Percentiles rank a stretch among this genome's conserved stretches.
Evolutionary conservation across 2,113 vertebrate genomes (phyloP).

Genomic region (Myiopsitta monachus): DNA sequence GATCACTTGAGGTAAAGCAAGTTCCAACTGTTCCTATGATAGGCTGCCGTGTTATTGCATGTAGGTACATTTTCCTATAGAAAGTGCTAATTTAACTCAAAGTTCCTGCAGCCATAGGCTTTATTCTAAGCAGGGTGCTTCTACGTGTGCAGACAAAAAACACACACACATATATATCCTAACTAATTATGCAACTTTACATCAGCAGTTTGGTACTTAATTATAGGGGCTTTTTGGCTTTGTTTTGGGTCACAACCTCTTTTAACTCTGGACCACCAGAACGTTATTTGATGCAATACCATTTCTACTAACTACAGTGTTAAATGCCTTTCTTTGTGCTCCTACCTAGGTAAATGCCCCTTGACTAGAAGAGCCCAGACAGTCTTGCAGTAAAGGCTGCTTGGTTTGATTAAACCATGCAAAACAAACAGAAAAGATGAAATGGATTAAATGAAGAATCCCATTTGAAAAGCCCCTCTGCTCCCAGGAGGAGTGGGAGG

Average conservation of each 20-base stretch:
- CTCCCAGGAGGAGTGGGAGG: neutral
- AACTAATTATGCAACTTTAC: neutral
- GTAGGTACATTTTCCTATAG: neutral
- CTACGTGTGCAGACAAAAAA: neutral
- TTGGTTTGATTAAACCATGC: neutral
- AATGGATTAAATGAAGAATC: neutral
- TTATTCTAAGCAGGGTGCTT: neutral
- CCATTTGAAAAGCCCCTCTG: accelerated
- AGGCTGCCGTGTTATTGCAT: neutral
- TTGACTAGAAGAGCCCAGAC: neutral
- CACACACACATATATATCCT: too few relatives aligned
- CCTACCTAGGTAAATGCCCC: neutral
- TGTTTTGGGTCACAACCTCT: neutral
- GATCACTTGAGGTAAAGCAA: neutral
- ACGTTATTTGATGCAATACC: neutral
- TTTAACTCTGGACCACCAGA: neutral
- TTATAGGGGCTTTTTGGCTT: neutral
- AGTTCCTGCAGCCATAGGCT: neutral
- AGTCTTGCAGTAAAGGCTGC: neutral
- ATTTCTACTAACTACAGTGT: neutral
- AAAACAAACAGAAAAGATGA: neutral
- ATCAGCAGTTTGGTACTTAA: neutral
- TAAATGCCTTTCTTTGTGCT: neutral
- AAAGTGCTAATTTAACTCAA: neutral
- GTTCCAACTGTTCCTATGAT: neutral